Evolutionary conservation across 2,888 invertebrate species (phyloP).

Genomic region (Tholera decimalis): DNA sequence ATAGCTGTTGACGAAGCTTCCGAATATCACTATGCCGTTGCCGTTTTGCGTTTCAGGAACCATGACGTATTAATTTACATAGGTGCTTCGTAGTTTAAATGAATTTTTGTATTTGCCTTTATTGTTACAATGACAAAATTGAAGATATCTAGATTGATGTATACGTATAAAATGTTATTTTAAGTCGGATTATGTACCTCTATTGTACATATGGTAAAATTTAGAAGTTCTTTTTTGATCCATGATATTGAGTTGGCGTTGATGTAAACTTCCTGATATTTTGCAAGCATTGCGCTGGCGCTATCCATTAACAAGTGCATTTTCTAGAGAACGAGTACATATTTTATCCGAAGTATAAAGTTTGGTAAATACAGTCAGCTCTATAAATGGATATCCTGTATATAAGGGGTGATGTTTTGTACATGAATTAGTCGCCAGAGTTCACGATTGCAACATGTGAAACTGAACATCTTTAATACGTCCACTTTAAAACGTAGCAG

Average conservation of each 20-base stretch:
- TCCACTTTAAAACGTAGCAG: conserved; percentile 77
- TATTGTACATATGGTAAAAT: too few relatives aligned
- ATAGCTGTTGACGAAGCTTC: conserved; percentile 52
- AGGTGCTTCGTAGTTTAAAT: too few relatives aligned
- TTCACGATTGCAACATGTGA: conserved; percentile 66
- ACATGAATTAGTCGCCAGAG: conserved; percentile 51
- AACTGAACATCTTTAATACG: conserved; percentile 70
- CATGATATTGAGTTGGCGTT: conserved; percentile 7
- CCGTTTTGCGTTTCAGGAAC: conserved; percentile 26
- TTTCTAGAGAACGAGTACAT: conserved; percentile 23
- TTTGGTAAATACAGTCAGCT: conserved; percentile 44
- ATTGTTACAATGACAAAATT: conserved; percentile 5
- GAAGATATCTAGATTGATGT: background rate
- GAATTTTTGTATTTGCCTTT: conserved; percentile 1
- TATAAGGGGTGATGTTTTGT: conserved; percentile 24
- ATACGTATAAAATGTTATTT: too few relatives aligned
- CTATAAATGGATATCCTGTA: conserved; percentile 41
- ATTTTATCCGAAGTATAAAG: conserved; percentile 23
- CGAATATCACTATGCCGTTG: conserved; percentile 24
- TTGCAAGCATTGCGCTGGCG: conserved; percentile 17
- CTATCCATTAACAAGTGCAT: conserved; percentile 19
- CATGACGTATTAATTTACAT: conserved; percentile 45
- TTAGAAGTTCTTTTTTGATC: too few relatives aligned
- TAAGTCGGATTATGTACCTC: too few relatives aligned
- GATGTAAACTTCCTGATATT: conserved; percentile 46